Evolutionary conservation across 2,888 invertebrate species (phyloP), one percentile per base, ranked within the genome.

Genomic region (Serrognathus titanus): DNA sequence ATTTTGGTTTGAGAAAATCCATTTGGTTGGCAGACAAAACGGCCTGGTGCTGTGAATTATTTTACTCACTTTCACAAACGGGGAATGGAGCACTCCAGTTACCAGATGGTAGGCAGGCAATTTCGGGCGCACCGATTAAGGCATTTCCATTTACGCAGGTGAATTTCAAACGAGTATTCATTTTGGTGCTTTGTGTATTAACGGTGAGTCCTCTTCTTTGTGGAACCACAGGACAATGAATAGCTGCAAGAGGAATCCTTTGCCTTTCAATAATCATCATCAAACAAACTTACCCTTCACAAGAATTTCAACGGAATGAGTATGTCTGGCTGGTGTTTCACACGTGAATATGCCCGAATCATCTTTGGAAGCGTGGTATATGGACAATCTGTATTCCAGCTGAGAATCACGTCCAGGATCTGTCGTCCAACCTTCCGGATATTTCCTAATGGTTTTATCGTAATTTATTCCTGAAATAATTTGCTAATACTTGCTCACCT

Each of bases 331-430:
- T 0, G 94, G 94, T 0, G 94, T 92, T 61, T 89, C 86, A 70
- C 95, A 95, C 0, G 92, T 87, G 73, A 88, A 94, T 2, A 85
- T 76, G 0, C 94, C 94, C 0, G 92, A 89, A 76, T 95, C 94
- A 64, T 91, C 91, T 69, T 86, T 87, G 41, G 85, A 85, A 0
- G 94, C 93, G 67, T 89, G 85, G 62, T 88, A 82, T 66, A 95
- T 89, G 57, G 90, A 92, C 10, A 95, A 75, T 5, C 94, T 80
- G 71, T 88, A 94, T 72, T 93, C 92, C 59, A 93, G 74, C 57
- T 86, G 85, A 3, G 89, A 83, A 78, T 92, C 91, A 0, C 93
- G 79, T 0, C 87, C 88, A 1, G 89, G 88, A 71, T 90, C 92
- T 2, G 86, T 87, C 0, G 89, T 88, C 92, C 92, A 93, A 9